Base-by-base conservation (phyloP, 2,113 vertebrate species). In the Seriola quinqueradiata region DNA sequence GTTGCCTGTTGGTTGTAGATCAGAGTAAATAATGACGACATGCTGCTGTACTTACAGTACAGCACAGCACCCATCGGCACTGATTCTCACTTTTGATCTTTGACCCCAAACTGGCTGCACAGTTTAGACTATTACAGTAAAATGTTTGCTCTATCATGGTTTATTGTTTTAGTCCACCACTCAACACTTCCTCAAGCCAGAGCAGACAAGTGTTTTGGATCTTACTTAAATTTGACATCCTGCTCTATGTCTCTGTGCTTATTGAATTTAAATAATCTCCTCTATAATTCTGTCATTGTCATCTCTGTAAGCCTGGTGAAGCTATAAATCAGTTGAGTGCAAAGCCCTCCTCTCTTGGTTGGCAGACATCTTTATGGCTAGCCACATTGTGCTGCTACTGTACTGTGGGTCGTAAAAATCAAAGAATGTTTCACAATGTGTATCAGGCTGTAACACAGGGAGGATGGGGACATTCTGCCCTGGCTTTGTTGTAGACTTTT, bases 241-340 rank as follows among this genome's bases (percentile, higher is more conserved):
- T 65, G 67, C 63, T 75, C 55, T 65, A 73, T 68, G 32, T 79
- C 69, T 84, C 19, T 82, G 69, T 69, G 74, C 75, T 86, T 83
- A 81, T 86, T 90, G 82, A 85, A 81, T 83, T 87, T 72, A 77
- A 89, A 89, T 88, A 75, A 85, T 92, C 82, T 79, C 65, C 64
- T 68, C 70, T 64, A 70, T 89, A 84, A 89, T 84, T 90, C 80
- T 83, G 81, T 85, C 77, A 72, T 38, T 80, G 70, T 79, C 83
- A 63, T 87, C 59, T 81, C 61, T 44, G 59, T 70, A 34, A 87
- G 72, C 66, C 38, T 40, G 65, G 66, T 48, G 66, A 77, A 44
- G 78, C 76, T 68, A 65, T 91, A 90, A 92, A 89, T 90, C 73
- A 81, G 42, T 21, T 10, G 54, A 77, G 38, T 58, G 70, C 59